Base-by-base conservation (phyloP, 1,140 invertebrate species). In the Neelides sp. region DNA sequence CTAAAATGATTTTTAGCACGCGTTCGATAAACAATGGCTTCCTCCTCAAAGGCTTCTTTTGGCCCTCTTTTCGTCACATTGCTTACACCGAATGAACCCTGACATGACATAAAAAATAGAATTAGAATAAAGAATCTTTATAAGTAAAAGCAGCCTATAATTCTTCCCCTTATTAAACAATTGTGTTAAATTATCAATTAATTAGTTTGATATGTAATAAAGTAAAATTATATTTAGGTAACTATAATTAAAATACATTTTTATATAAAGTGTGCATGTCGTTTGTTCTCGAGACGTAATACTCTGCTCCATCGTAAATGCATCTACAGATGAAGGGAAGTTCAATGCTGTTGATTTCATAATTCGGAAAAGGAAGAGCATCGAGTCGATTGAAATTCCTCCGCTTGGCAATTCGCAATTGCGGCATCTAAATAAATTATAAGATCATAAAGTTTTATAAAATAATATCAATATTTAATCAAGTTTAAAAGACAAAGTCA, bases 201-300 rank as follows among this genome's bases (percentile, higher is more conserved):
- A 46, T 27, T 30, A 7, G 5, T 8, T 23, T 19, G 34, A 23
- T 46, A 30, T 19, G 7, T 36, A 4, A 30, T 5, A 46, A 46
- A 36, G 5, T 24, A 28, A 3, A 30, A 3, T 10, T 45, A 45
- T 23, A 4, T 30, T 30, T 28, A 8, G 8, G 32, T 3, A 8
- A 40, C 17, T 12, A 40, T 20, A 48, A 39, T 10, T 40, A 20
- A 50, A 48, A 55, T 57, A 61, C 58, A 52, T 61, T 57, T n/a
- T 52, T 17, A 39, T 57, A 50, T 13, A 61, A 24, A 7, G 48
- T 57, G 5, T 36, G 39, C 15, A 61, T 57, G 30, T 61, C 58
- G 20, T 42, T 28, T 15, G 22, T n/a, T 43, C 34, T 50, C 2
- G 23, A 19, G n/a, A 58, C 55, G 7, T 43, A 48, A 41, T 54